Conservation (phyloP, 2,113 vertebrate species). For the Phaethornis superciliosus region DNA sequence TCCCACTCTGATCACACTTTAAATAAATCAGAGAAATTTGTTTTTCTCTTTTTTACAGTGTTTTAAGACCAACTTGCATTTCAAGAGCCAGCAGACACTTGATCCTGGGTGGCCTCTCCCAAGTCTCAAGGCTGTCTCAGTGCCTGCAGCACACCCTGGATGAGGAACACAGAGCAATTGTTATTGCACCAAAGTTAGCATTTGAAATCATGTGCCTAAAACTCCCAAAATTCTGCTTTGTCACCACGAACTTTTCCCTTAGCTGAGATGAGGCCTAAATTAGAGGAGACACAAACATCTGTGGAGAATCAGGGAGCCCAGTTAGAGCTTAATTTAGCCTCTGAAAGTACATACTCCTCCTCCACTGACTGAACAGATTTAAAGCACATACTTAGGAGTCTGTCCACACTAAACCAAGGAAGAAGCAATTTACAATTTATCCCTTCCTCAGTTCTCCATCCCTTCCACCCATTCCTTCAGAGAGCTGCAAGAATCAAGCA, state of each 20-base stretch:
- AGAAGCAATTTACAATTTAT: not conserved
- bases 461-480: not conserved
- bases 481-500: not conserved
- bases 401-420: not conserved
- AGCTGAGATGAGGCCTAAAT: not conserved
- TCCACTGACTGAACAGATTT: not conserved
- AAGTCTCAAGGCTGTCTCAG: not conserved
- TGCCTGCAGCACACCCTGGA: not conserved
- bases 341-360: not conserved
- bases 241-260: not conserved
- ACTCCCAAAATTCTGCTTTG: not conserved
- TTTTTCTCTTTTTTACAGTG: not conserved
- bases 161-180: rapidly evolving
- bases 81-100: not conserved
- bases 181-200: rapidly evolving
- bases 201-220: not conserved
- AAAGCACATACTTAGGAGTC: rapidly evolving
- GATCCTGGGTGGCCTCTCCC: not conserved
- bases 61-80: not conserved
- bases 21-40: not conserved
- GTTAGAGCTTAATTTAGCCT: not conserved
- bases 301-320: not conserved
- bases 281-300: not conserved
- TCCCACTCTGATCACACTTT: not conserved
- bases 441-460: not conserved